Percentiles rank a stretch among this genome's conserved stretches.
phyloP scores from a whole-genome alignment of 2,113 vertebrate species.

The Mormoops blainvillei region DNA sequence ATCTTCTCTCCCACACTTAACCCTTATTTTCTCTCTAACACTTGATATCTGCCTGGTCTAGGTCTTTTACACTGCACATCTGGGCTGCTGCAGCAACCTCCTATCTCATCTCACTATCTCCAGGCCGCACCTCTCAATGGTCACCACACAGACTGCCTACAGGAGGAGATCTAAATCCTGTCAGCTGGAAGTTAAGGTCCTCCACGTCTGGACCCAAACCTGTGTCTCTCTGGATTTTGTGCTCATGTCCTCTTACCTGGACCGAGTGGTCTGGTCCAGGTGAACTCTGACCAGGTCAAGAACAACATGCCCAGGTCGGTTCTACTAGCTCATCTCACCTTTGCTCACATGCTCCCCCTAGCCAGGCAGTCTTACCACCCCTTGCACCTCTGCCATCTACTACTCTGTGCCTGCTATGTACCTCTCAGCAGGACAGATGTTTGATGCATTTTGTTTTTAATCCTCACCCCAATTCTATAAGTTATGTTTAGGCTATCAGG shows the following conservation, averaged over 20 bases:
- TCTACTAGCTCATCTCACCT: not conserved
- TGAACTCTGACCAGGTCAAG: not conserved
- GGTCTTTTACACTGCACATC: not conserved
- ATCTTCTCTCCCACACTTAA: not conserved
- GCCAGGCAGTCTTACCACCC: fast-evolving
- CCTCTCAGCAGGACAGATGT: not conserved
- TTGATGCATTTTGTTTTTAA: not conserved
- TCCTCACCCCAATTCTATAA: not conserved
- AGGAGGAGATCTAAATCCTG: not conserved
- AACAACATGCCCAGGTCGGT: not conserved
- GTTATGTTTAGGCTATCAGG: not conserved
- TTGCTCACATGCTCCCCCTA: not conserved
- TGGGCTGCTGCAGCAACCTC: not conserved
- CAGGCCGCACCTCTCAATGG: not conserved
- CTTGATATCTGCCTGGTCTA: not conserved
- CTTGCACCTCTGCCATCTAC: not conserved
- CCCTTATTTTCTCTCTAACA: not conserved
- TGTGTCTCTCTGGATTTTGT: not conserved
- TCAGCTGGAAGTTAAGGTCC: not conserved
- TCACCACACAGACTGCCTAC: not conserved
- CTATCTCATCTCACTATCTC: not conserved
- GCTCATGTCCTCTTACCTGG: not conserved
- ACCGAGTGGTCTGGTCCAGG: not conserved
- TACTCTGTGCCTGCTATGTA: not conserved
- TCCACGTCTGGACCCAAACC: not conserved